Evolutionary conservation across 1,140 invertebrate species (phyloP).

Genomic region (Aphelenchoides fujianensis): DNA sequence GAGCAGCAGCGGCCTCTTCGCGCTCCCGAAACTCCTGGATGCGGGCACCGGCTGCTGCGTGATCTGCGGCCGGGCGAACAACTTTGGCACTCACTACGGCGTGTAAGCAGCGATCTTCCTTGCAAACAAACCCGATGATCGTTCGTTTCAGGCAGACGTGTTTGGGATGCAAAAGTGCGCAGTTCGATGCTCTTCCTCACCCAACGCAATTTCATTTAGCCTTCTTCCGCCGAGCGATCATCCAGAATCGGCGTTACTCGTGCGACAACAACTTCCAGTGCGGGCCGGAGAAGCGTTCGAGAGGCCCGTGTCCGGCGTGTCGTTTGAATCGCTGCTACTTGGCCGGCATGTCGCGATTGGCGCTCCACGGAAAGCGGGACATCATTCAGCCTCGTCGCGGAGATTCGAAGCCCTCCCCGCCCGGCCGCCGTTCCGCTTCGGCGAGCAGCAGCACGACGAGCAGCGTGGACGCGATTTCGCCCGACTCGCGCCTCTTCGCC

Average conservation of each 20-base stretch:
- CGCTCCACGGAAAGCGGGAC: constrained; percentile 9
- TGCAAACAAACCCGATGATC: background rate
- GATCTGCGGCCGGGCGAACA: background rate
- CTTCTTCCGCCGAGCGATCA: constrained; percentile 13
- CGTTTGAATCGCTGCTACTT: constrained; percentile 18
- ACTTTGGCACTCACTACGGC: background rate
- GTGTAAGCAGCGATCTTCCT: no score
- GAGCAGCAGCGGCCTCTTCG: background rate
- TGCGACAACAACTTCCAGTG: constrained; percentile 13
- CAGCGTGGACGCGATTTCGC: background rate
- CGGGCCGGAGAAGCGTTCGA: background rate
- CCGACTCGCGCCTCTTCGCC: background rate
- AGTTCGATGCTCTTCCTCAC: background rate
- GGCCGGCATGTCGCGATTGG: constrained; percentile 12
- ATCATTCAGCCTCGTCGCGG: constrained; percentile 6
- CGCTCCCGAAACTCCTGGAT: background rate
- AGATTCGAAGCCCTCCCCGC: background rate
- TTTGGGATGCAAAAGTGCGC: constrained; percentile 10
- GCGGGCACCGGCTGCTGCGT: background rate
- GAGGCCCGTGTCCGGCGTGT: constrained; percentile 18
- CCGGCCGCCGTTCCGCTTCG: background rate
- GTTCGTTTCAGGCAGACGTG: no score
- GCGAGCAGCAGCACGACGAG: background rate
- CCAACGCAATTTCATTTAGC: background rate
- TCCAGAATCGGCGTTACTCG: constrained; percentile 13